Conservation (phyloP, 2,888 invertebrate species). For the Apamea anceps region DNA sequence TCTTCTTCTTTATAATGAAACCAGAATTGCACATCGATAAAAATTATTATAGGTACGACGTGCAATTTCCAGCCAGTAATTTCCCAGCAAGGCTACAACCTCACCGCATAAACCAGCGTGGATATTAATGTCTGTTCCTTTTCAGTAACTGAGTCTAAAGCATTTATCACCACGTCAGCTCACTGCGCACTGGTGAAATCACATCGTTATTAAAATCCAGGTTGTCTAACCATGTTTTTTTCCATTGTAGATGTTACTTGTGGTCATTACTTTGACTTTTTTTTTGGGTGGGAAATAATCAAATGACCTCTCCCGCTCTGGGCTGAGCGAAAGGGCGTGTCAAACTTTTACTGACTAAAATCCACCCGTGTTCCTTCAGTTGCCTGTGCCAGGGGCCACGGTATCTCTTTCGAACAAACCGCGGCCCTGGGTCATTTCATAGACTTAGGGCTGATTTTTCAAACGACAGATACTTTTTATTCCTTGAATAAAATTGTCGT, state of each 20-base stretch:
- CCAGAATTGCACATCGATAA: too few relatives aligned
- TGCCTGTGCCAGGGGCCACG: too few relatives aligned
- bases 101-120: neutral
- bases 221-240: neutral
- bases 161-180: neutral
- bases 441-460: neutral
- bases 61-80: neutral
- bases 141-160: neutral
- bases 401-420: too few relatives aligned
- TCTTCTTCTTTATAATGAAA: neutral
- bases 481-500: too few relatives aligned
- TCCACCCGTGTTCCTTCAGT: too few relatives aligned
- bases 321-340: too few relatives aligned
- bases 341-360: too few relatives aligned
- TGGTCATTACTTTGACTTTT: too few relatives aligned
- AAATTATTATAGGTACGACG: neutral
- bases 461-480: too few relatives aligned
- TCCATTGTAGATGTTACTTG: neutral
- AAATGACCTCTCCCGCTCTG: too few relatives aligned
- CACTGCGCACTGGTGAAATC: neutral
- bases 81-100: neutral
- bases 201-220: neutral
- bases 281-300: too few relatives aligned
- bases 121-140: neutral
- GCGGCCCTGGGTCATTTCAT: too few relatives aligned